A percentile compares a stretch with the other conserved stretches of the same genome.
Conservation (phyloP, 2,888 invertebrate species). For the Linyphia triangularis region DNA sequence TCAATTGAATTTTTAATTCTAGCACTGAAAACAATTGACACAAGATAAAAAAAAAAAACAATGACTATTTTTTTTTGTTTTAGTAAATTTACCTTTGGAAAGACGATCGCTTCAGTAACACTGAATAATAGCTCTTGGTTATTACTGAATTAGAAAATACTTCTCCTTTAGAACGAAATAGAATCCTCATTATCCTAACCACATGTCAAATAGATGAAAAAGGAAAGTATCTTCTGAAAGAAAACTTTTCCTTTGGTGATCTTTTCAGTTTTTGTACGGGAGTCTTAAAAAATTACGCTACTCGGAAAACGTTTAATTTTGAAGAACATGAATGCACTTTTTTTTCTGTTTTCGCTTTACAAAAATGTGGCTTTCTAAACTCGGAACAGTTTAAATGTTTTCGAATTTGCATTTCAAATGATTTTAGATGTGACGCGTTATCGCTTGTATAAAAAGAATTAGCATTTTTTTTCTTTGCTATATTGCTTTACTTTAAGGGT, state of each 20-base stretch:
- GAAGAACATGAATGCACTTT: background rate
- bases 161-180: conserved; percentile 10
- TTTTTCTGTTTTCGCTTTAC: background rate
- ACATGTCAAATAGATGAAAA: conserved; percentile 46
- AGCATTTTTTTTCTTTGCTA: too few species aligned
- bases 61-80: conserved; percentile 57
- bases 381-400: too few species aligned
- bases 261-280: background rate
- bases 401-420: too few species aligned
- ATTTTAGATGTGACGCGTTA: too few species aligned
- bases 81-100: conserved; percentile 48
- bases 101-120: conserved; percentile 42
- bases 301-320: background rate
- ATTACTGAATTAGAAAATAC: conserved; percentile 61
- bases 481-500: too few species aligned
- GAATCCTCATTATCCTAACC: conserved; percentile 45
- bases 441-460: too few species aligned
- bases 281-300: background rate
- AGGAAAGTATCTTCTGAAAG: background rate
- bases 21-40: conserved; percentile 62
- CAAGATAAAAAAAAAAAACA: conserved; percentile 46
- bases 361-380: too few species aligned
- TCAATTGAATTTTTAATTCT: conserved; percentile 68
- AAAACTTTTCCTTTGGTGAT: background rate
- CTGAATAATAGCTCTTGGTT: conserved; percentile 61